Evolutionary conservation across 2,888 invertebrate species (phyloP), one percentile per base, ranked within the genome.

Genomic region (Scaptomyza tumidula): DNA sequence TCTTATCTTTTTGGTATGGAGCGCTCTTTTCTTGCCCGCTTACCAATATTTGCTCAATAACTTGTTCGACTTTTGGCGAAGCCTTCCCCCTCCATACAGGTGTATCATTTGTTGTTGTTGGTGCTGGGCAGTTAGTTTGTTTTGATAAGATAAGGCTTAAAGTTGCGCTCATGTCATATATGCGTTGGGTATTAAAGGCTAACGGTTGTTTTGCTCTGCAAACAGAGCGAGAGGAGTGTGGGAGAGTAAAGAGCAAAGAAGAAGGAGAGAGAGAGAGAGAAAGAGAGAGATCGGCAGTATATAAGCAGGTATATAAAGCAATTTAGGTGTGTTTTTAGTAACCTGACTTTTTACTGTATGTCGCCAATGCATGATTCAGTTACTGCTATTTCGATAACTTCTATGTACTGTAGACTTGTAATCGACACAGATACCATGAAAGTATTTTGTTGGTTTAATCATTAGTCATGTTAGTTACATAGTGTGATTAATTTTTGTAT

Each of bases 1-100:
- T 85, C 85, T 85, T 83, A 85, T 85, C 85, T 16, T 16, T 5
- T 44, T 14, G 9, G 31, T 10, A 9, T 19, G 16, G 41, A 54
- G 67, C 59, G 46, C 41, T 75, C 35, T 75, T 53, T 70, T 65
- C 49, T 68, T 65, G 75, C 57, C 61, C 58, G 77, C 67, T 78
- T 71, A 78, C 72, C 85, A 86, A 83, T 85, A 88, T 85, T 85
- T 88, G 75, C 88, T 80, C 84, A 73, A 86, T 88, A 76, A 72
- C 78, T 59, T 82, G 83, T 75, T 75, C 71, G 78, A 78, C 72
- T 81, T 75, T 65, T 72, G 64, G 43, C 65, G 58, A 57, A 48
- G 44, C 14, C 9, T 5, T 14, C 37, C 37, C 35, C 55, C 11
- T 6, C 5, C 52, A 29, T 39, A 52, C 83, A 81, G 86, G 78